A percentile compares a stretch with the other conserved stretches of the same genome.
Conservation (phyloP, 2,797 vertebrate species). For the Lithobates sylvaticus region DNA sequence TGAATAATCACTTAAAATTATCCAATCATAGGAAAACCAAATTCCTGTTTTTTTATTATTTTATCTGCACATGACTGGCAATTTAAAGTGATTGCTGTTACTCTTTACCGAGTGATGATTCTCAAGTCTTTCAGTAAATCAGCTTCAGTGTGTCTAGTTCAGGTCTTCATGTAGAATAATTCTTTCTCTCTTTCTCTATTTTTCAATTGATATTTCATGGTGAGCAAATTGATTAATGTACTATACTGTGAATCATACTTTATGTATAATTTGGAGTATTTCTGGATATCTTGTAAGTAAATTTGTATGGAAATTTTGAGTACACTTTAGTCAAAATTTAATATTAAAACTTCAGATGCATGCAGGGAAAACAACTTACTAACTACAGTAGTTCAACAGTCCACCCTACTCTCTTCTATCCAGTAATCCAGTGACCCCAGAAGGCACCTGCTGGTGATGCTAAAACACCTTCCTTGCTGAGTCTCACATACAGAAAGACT, state of each 20-base stretch:
- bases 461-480: background rate
- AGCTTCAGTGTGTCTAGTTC: too few species aligned
- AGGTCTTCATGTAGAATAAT: background rate
- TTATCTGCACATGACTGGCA: background rate
- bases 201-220: background rate
- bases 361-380: too few species aligned
- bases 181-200: background rate
- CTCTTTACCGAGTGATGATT: background rate
- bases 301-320: background rate
- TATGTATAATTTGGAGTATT: too few species aligned
- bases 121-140: too few species aligned
- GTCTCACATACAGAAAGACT: background rate
- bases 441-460: background rate
- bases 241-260: too few species aligned
- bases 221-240: background rate
- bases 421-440: background rate
- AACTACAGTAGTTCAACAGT: too few species aligned
- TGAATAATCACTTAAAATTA: too few species aligned
- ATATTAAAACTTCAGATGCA: too few species aligned
- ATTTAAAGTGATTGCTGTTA: background rate
- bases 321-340: background rate
- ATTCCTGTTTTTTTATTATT: too few species aligned
- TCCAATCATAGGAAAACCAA: background rate
- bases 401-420: background rate
- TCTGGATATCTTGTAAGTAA: too few species aligned